Evolutionary conservation across 2,797 vertebrate species (phyloP).

Genomic region (Malurus leucopterus): DNA sequence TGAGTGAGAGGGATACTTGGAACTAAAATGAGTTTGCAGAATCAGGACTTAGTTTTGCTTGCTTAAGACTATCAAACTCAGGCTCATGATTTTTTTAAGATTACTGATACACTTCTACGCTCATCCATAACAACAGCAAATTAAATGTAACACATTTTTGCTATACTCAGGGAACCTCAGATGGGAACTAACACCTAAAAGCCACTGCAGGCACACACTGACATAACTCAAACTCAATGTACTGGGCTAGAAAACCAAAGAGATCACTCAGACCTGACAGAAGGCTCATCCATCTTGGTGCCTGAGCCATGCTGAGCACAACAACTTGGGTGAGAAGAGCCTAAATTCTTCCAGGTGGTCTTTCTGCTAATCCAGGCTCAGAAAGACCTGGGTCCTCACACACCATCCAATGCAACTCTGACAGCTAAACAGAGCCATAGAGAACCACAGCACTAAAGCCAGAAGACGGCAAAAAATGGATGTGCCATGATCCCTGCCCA

Average conservation of each 20-base stretch:
- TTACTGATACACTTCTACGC: neutral
- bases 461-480: neutral
- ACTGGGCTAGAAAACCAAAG: neutral
- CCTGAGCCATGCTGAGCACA: neutral
- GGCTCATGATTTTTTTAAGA: neutral
- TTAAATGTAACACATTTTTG: neutral
- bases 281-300: neutral
- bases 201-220: neutral
- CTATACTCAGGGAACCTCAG: neutral
- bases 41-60: neutral
- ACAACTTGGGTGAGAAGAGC: neutral
- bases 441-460: neutral
- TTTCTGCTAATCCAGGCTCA: neutral
- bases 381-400: neutral
- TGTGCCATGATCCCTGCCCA: neutral
- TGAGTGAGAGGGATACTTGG: neutral
- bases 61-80: neutral
- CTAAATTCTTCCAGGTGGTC: neutral
- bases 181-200: neutral
- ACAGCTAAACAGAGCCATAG: neutral
- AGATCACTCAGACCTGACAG: accelerated
- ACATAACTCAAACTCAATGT: neutral
- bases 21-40: neutral
- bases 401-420: neutral
- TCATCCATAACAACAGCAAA: neutral